Conservation (phyloP, 2,797 vertebrate genomes). For the Merluccius polli region DNA sequence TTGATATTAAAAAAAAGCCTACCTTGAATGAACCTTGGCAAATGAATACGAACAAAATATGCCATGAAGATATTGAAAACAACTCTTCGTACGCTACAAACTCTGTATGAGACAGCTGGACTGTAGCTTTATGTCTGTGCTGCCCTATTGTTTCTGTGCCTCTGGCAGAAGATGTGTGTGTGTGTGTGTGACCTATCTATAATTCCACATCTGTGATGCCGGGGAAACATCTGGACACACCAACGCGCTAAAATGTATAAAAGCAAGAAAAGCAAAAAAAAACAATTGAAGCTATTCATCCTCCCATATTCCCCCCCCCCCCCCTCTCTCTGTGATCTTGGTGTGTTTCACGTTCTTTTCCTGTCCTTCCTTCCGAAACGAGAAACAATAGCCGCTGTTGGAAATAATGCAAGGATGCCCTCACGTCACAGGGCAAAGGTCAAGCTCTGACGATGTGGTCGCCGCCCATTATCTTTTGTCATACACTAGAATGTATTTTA, state of each 20-base stretch:
- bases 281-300: conserved; percentile 9
- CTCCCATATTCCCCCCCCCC: neutral
- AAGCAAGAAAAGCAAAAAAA: neutral
- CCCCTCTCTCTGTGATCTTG: neutral
- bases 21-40: neutral
- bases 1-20: neutral
- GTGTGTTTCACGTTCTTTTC: conserved; percentile 4
- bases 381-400: neutral
- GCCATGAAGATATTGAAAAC: neutral
- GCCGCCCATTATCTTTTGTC: neutral
- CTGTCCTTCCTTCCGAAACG: neutral
- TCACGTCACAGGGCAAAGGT: conserved; percentile 32
- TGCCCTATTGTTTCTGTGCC: conserved; percentile 42
- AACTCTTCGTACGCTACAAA: neutral
- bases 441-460: conserved; percentile 20
- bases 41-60: neutral
- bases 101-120: neutral
- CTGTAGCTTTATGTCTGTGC: conserved; percentile 26
- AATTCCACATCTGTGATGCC: conserved; percentile 46
- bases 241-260: neutral
- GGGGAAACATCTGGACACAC: conserved; percentile 48
- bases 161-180: conserved; percentile 30
- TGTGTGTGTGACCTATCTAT: conserved; percentile 35
- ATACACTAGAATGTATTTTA: neutral
- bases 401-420: conserved; percentile 20